Evolutionary conservation across 2,888 invertebrate species (phyloP).

Genomic region (Scaeva pyrastri): DNA sequence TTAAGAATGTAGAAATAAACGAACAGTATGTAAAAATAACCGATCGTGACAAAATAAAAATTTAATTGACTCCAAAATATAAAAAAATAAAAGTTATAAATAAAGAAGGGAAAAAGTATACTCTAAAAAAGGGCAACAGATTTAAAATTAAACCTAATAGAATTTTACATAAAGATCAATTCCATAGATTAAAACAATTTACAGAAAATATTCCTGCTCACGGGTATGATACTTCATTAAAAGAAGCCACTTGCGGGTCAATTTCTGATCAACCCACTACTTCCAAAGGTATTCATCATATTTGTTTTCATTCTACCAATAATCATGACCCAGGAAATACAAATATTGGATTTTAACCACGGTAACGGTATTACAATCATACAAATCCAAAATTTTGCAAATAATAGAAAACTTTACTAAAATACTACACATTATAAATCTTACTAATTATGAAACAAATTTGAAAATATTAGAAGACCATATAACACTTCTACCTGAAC

Average conservation of each 20-base stretch:
- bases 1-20: neutral
- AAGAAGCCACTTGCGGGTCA: neutral
- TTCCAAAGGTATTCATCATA: neutral
- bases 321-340: neutral
- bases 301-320: neutral
- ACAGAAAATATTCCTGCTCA: neutral
- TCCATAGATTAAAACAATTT: too few species aligned
- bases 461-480: constrained; percentile 4
- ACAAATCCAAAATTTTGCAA: neutral
- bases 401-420: neutral
- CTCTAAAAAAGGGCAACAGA: neutral
- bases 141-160: too few species aligned
- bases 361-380: neutral
- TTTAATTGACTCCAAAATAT: neutral
- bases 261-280: neutral
- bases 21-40: neutral
- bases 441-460: neutral
- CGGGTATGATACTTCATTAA: neutral
- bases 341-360: neutral
- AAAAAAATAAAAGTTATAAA: constrained; percentile 1
- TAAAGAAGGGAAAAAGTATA: constrained; percentile 14
- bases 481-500: neutral
- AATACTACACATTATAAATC: neutral
- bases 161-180: too few species aligned
- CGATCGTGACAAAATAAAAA: neutral